Percentiles rank a stretch among this genome's conserved stretches.
These are phyloP conservation scores for Atherinomorus stipes DNA, from an alignment of 2,113 vertebrate genomes.

Conservation along the genomic window DNA sequence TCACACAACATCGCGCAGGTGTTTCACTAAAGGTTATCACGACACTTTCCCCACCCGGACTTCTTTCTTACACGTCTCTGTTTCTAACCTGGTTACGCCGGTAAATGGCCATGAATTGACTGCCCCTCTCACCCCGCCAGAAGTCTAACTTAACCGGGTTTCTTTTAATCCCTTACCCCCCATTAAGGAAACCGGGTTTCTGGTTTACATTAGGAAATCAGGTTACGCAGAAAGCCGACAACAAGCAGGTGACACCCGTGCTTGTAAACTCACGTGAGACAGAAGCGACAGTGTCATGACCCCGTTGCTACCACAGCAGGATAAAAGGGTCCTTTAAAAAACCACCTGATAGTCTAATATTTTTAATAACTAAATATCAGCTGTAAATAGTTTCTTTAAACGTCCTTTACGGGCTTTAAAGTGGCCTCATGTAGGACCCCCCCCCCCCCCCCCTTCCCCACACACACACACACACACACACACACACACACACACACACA, in stretches of 20 bases:
- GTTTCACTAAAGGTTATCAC: not conserved
- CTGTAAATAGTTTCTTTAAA: not conserved
- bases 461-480: no score
- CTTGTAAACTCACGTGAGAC: constrained; percentile 11
- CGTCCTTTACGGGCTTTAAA: not conserved
- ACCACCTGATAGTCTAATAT: not conserved
- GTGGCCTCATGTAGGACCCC: no score
- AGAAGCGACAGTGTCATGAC: not conserved
- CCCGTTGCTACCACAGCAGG: not conserved
- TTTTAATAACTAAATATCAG: no score
- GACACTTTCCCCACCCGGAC: not conserved
- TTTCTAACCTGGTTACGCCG: not conserved
- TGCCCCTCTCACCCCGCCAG: not conserved
- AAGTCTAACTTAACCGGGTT: constrained; percentile 42
- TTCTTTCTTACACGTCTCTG: not conserved
- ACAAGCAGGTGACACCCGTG: not conserved
- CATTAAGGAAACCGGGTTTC: constrained; percentile 48
- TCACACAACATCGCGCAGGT: not conserved
- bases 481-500: no score
- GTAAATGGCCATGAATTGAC: not conserved
- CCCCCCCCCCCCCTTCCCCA: no score
- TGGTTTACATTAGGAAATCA: constrained; percentile 36
- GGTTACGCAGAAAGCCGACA: constrained; percentile 33
- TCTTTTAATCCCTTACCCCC: constrained; percentile 33
- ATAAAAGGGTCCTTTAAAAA: not conserved